Evolutionary conservation across 2,797 vertebrate species (phyloP).

Genomic region (Arvicola amphibius): DNA sequence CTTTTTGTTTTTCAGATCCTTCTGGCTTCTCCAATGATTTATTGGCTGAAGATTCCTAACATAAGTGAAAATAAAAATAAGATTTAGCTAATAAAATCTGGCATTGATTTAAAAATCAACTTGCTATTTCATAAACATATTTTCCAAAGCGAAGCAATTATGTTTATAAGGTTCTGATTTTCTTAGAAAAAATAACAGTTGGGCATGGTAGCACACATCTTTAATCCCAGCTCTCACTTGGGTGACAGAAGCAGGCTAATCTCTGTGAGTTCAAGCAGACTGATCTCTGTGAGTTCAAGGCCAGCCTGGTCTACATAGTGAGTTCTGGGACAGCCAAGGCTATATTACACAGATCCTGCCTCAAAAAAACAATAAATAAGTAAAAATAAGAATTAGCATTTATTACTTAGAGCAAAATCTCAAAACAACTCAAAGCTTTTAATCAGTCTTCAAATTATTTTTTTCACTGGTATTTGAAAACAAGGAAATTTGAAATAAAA

Average conservation of each 20-base stretch:
- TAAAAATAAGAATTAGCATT: not conserved
- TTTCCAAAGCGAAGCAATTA: conserved; percentile 47
- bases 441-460: conserved; percentile 28
- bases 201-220: not conserved
- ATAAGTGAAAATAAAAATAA: conserved; percentile 58
- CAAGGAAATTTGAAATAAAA: not conserved
- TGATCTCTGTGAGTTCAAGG: not conserved
- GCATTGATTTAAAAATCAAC: conserved; percentile 10
- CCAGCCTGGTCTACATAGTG: not conserved
- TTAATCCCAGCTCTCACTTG: not conserved
- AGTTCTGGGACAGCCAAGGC: not conserved
- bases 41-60: conserved; percentile 86
- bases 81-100: conserved; percentile 53
- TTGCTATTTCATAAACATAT: conserved; percentile 2
- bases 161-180: not conserved
- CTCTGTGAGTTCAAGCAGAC: no score
- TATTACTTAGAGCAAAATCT: conserved; percentile 26
- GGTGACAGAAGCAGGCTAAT: no score
- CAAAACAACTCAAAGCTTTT: conserved; percentile 38
- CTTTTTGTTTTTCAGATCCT: conserved; percentile 90
- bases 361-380: not conserved
- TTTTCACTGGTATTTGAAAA: conserved; percentile 44
- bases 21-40: conserved; percentile 90
- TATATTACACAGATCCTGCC: not conserved
- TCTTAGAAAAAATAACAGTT: not conserved